A percentile compares a stretch with the other conserved stretches of the same genome.
phyloP scores from a whole-genome alignment of 2,113 vertebrate species.

The Antigone vipio region DNA sequence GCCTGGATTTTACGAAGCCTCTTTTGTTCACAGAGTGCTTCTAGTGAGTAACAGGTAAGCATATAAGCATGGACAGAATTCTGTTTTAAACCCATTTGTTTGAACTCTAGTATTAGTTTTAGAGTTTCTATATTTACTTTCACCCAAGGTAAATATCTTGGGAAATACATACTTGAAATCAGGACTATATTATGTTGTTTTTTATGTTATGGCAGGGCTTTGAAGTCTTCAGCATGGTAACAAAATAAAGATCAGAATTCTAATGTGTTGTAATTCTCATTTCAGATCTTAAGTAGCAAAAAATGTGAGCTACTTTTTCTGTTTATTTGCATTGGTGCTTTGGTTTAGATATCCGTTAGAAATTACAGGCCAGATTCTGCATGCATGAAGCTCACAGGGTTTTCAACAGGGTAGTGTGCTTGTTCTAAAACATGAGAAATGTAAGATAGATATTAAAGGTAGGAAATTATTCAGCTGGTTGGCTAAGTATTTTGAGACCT shows the following conservation, averaged over 20 bases:
- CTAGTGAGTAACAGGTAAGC: not conserved
- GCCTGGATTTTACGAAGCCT: conserved; percentile 1
- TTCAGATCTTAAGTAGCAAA: not conserved
- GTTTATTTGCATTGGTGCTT: not conserved
- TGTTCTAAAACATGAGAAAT: not conserved
- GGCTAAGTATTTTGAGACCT: not conserved
- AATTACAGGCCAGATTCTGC: not conserved
- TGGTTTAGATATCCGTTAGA: not conserved
- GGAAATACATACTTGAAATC: conserved; percentile 1
- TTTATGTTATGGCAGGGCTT: not conserved
- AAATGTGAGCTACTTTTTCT: not conserved
- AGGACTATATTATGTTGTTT: not conserved
- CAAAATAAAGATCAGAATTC: not conserved
- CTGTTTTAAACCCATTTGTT: not conserved
- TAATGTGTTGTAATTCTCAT: not conserved
- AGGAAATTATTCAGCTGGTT: not conserved
- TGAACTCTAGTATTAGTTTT: not conserved
- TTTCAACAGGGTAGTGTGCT: not conserved
- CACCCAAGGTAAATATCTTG: not conserved
- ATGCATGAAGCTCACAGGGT: accelerated
- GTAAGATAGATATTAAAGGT: not conserved
- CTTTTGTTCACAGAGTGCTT: not conserved
- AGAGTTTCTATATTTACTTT: conserved; percentile 1
- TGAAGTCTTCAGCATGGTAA: not conserved
- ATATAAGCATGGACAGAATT: not conserved